Conservation (phyloP, 2,888 invertebrate genomes). For the Micoletzkya japonica region DNA sequence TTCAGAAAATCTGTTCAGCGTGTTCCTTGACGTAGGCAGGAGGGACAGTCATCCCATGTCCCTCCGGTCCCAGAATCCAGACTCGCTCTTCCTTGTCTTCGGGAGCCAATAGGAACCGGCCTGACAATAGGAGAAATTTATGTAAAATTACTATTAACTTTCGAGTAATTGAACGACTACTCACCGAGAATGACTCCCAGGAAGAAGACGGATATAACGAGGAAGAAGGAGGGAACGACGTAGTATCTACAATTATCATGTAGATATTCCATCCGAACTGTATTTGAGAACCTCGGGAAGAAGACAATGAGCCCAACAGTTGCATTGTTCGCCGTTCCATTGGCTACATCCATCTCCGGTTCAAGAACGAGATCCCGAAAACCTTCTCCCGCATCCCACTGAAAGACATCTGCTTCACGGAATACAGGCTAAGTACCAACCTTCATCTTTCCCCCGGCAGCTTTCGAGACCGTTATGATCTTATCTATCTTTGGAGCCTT, state of each 20-base stretch:
- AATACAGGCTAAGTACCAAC: not conserved
- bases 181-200: constrained; percentile 13
- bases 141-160: not conserved
- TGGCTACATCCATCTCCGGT: not conserved
- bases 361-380: constrained; percentile 16
- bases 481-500: constrained; percentile 23
- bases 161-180: not conserved
- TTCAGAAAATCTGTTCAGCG: constrained; percentile 20
- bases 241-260: not conserved
- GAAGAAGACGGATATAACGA: not conserved
- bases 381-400: constrained; percentile 4
- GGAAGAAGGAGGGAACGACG: constrained; percentile 13
- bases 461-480: constrained; percentile 15
- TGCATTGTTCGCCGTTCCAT: not conserved
- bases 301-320: constrained; percentile 1
- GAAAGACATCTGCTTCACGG: not conserved
- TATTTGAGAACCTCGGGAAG: not conserved
- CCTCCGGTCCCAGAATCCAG: not conserved
- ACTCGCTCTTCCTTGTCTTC: not conserved
- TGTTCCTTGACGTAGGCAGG: not conserved
- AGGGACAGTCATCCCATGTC: constrained; percentile 3
- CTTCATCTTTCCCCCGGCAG: constrained; percentile 17
- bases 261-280: not conserved
- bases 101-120: not conserved
- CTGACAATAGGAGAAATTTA: not conserved